These are phyloP conservation scores for Coleophora flavipennella DNA, from an alignment of 2,888 invertebrate species.

Conservation along the genomic window DNA sequence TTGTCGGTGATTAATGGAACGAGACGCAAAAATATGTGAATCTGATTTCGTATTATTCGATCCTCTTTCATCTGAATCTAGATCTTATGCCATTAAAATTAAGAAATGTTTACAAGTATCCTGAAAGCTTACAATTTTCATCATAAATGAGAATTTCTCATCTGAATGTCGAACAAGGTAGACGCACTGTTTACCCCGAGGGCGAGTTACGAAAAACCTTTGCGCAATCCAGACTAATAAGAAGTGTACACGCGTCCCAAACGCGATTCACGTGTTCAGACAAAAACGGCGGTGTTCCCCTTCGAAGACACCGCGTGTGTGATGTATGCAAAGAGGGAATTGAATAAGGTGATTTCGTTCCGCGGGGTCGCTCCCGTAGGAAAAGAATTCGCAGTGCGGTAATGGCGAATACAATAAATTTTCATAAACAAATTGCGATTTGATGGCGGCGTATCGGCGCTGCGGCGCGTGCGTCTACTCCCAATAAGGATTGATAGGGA, in stretches of 20 bases:
- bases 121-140: conserved; percentile 1
- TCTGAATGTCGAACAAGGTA: too few relatives aligned
- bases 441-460: conserved; percentile 63
- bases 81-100: too few relatives aligned
- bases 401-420: conserved; percentile 73
- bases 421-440: conserved; percentile 73
- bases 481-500: conserved; percentile 71
- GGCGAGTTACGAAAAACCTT: conserved; percentile 58
- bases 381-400: conserved; percentile 68
- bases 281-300: conserved; percentile 59
- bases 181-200: conserved; percentile 18
- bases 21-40: too few relatives aligned
- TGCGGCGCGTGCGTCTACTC: conserved; percentile 46
- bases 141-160: background rate
- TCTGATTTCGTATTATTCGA: too few relatives aligned
- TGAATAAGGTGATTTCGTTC: conserved; percentile 72
- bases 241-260: conserved; percentile 62
- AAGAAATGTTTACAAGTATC: too few relatives aligned
- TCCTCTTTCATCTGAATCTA: too few relatives aligned
- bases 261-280: conserved; percentile 70
- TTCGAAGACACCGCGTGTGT: conserved; percentile 53
- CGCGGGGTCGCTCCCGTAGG: conserved; percentile 64
- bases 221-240: conserved; percentile 66
- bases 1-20: too few relatives aligned
- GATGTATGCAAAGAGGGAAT: conserved; percentile 73